phyloP scores from a whole-genome alignment of 1,140 invertebrate species.

The Danaus melanippus region DNA sequence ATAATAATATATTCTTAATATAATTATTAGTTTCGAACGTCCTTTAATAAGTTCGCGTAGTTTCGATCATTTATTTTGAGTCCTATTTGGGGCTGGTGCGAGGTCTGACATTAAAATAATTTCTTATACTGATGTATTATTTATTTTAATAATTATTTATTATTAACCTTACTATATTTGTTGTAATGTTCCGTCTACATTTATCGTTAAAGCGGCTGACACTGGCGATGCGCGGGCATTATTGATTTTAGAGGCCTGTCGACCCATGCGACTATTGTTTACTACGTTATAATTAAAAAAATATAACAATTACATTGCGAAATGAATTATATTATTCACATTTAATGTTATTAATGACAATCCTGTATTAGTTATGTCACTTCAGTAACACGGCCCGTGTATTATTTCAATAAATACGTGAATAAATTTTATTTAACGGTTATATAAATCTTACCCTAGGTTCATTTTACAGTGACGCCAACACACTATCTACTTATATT shows the following conservation, averaged over 20 bases:
- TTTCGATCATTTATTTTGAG: too few relatives aligned
- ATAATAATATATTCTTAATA: too few relatives aligned
- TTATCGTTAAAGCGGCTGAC: slow-evolving; percentile 18
- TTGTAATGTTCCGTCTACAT: slow-evolving; percentile 25
- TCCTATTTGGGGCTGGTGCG: too few relatives aligned
- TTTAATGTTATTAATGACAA: not conserved
- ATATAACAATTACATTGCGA: not conserved
- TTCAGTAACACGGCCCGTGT: not conserved
- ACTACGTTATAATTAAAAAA: slow-evolving; percentile 18
- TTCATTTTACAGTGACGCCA: slow-evolving; percentile 20
- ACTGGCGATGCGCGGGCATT: slow-evolving; percentile 47
- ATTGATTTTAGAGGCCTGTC: slow-evolving; percentile 48
- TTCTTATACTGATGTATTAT: slow-evolving; percentile 1
- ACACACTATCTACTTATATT: slow-evolving; percentile 21
- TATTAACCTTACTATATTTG: slow-evolving; percentile 8
- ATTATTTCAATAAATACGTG: not conserved
- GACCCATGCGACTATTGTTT: slow-evolving; percentile 30
- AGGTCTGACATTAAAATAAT: too few relatives aligned
- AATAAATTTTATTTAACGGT: not conserved
- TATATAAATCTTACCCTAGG: slow-evolving; percentile 26
- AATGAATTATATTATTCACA: slow-evolving; percentile 2
- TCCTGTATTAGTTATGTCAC: slow-evolving; percentile 2
- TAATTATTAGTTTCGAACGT: too few relatives aligned
- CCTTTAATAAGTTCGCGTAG: too few relatives aligned
- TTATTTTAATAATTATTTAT: slow-evolving; percentile 3